Conservation (phyloP, 2,797 vertebrate genomes). For the Enteromius trimaculatus region DNA sequence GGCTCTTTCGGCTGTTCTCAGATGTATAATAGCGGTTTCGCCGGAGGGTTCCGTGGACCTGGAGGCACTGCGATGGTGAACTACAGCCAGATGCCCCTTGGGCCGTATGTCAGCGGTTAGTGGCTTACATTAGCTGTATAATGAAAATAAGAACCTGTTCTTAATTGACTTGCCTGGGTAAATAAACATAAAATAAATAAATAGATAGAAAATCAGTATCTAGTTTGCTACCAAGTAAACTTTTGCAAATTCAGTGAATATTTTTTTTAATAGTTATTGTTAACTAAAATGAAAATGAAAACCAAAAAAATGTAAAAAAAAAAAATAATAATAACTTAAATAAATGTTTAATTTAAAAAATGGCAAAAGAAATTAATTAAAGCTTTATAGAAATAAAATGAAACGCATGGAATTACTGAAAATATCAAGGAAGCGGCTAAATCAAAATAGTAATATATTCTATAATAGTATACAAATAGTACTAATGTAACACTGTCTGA, state of each 20-base stretch:
- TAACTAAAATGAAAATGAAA: background rate
- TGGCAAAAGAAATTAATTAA: background rate
- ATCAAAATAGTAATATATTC: background rate
- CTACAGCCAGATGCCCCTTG: conserved; percentile 99
- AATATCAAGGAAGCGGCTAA: background rate
- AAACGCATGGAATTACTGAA: background rate
- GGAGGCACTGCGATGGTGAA: conserved; percentile 93
- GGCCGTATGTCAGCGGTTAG: conserved; percentile 96
- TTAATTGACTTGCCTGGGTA: too few relatives aligned
- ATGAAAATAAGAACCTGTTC: too few relatives aligned
- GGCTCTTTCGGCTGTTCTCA: conserved; percentile 91
- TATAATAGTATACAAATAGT: background rate
- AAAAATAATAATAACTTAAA: background rate
- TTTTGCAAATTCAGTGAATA: too few relatives aligned
- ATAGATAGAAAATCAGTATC: too few relatives aligned
- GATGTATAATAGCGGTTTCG: conserved; percentile 91
- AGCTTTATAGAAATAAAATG: background rate
- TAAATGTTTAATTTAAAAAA: background rate
- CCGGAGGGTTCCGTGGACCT: conserved; percentile 89
- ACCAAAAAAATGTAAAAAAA: too few relatives aligned
- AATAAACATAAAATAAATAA: too few relatives aligned
- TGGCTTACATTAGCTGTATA: conserved; percentile 9
- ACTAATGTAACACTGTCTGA: background rate
- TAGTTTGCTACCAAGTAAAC: background rate
- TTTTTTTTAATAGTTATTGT: too few relatives aligned